phyloP scores from a whole-genome alignment of 2,888 invertebrate genomes.

The Thysanoteuthis rhombus region DNA sequence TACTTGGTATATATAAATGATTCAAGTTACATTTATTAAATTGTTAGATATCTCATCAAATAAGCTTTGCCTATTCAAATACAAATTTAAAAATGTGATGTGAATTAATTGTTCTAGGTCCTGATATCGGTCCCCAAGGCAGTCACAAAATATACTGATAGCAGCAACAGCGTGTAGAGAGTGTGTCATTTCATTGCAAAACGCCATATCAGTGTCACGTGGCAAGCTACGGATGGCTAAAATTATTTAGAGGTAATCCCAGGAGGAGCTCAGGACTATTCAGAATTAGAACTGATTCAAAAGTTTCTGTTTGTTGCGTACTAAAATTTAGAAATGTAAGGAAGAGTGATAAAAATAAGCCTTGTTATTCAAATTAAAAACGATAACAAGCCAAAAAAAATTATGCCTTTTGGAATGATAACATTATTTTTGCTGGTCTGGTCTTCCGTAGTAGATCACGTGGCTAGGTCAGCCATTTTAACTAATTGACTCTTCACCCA shows the following conservation, averaged over 20 bases:
- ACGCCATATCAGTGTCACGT: background rate
- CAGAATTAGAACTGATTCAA: background rate
- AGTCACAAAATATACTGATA: background rate
- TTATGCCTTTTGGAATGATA: background rate
- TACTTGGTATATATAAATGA: too few relatives aligned
- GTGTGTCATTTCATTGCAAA: background rate
- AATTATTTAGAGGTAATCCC: background rate
- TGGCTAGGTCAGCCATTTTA: background rate
- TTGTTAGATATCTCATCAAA: too few relatives aligned
- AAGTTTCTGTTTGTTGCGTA: too few relatives aligned
- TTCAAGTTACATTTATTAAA: too few relatives aligned
- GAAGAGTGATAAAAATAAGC: too few relatives aligned
- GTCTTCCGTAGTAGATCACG: constrained; percentile 12
- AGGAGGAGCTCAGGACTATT: background rate
- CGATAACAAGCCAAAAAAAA: background rate
- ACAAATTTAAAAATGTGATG: too few relatives aligned
- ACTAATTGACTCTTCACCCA: background rate
- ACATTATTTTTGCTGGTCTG: background rate
- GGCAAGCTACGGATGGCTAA: background rate
- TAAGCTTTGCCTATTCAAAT: background rate
- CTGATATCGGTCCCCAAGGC: background rate
- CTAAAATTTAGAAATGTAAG: too few relatives aligned
- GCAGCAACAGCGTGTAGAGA: background rate
- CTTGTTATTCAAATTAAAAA: too few relatives aligned
- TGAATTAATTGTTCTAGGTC: background rate